phyloP scores from a whole-genome alignment of 1,140 invertebrate species.

The Lordiphosa mommai region DNA sequence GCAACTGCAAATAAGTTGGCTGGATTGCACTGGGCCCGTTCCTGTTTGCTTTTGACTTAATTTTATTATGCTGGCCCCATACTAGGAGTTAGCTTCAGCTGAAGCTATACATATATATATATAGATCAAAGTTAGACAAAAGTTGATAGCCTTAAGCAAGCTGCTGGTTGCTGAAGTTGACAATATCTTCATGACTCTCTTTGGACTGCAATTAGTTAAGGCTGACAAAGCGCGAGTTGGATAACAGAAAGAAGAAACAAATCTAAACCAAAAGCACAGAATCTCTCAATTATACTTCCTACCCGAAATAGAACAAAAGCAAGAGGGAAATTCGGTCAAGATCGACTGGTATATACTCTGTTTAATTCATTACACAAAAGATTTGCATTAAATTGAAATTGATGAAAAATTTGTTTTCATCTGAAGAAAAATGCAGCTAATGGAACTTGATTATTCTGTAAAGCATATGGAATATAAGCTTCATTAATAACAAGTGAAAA shows the following conservation, averaged over 20 bases:
- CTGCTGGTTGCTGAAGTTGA: constrained; percentile 2
- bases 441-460: too few species aligned
- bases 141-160: constrained; percentile 37
- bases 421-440: too few species aligned
- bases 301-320: not conserved
- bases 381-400: too few species aligned
- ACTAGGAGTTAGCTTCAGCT: constrained; percentile 4
- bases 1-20: constrained; percentile 2
- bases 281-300: constrained; percentile 48
- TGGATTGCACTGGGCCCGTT: not conserved
- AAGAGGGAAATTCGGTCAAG: too few species aligned
- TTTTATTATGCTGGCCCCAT: constrained; percentile 25
- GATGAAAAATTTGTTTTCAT: too few species aligned
- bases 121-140: constrained; percentile 67
- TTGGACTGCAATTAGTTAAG: constrained; percentile 23
- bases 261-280: constrained; percentile 17
- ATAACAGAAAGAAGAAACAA: not conserved
- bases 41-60: constrained; percentile 29
- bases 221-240: not conserved
- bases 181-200: constrained; percentile 1
- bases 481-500: too few species aligned
- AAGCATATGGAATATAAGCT: too few species aligned
- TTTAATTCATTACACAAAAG: too few species aligned
- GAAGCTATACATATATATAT: constrained; percentile 6
- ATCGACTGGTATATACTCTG: too few species aligned